Conservation (phyloP, 2,888 invertebrate genomes). For the Ennomos quercinarius region DNA sequence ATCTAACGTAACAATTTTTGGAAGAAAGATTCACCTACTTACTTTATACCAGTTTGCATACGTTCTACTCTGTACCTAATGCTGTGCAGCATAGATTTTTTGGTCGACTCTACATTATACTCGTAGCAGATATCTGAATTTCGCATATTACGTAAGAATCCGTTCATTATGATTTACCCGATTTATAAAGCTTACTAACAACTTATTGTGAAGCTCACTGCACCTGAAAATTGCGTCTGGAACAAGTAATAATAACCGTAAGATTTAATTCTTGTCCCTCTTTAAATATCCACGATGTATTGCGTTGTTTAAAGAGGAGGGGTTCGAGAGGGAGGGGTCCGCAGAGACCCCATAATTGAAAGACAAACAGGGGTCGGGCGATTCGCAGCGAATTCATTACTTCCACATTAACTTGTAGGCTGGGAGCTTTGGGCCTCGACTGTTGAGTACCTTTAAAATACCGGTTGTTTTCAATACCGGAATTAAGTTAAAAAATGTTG, state of each 20-base stretch:
- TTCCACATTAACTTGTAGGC: constrained; percentile 70
- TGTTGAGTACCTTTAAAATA: too few species aligned
- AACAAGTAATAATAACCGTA: constrained; percentile 57
- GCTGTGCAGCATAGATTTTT: too few species aligned
- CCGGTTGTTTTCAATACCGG: too few species aligned
- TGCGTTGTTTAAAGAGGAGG: constrained; percentile 65
- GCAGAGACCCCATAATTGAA: constrained; percentile 78
- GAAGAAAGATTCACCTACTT: too few species aligned
- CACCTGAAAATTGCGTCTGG: constrained; percentile 62
- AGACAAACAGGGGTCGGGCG: constrained; percentile 79
- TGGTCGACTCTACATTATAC: too few species aligned
- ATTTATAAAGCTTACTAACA: constrained; percentile 1
- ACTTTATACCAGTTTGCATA: too few species aligned
- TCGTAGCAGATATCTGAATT: too few species aligned
- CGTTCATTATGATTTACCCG: too few species aligned
- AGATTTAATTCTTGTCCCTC: constrained; percentile 76
- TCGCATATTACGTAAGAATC: too few species aligned
- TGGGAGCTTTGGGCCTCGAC: constrained; percentile 1
- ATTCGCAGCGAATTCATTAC: constrained; percentile 82
- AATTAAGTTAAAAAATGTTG: too few species aligned
- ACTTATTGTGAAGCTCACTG: constrained; percentile 48
- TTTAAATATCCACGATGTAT: constrained; percentile 71
- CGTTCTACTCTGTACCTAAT: too few species aligned
- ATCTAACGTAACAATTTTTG: too few species aligned
- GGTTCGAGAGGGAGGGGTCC: constrained; percentile 44